Evolutionary conservation across 2,797 vertebrate genomes (phyloP).

Genomic region (Hafferia zeledoni): DNA sequence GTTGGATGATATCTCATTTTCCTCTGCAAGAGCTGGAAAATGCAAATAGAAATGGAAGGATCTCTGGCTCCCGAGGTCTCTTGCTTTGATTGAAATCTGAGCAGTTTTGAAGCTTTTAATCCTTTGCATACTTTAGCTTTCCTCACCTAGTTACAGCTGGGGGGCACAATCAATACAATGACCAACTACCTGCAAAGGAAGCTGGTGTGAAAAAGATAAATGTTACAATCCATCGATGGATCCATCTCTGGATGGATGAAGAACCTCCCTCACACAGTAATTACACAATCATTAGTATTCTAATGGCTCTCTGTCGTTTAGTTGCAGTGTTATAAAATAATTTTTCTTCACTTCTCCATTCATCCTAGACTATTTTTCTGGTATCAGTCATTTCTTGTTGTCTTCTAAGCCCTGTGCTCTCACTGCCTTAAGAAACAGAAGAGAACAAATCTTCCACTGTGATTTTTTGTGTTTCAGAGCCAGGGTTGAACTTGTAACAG

Average conservation of each 20-base stretch:
- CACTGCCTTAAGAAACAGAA: not conserved
- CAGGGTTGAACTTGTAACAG: not conserved
- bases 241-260: not conserved
- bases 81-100: not conserved
- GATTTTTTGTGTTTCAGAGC: not conserved
- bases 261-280: not conserved
- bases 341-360: not conserved
- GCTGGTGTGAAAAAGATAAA: not conserved
- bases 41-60: not conserved
- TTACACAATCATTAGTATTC: not conserved
- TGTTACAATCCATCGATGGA: not conserved
- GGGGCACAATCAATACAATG: not conserved
- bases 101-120: not conserved
- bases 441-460: not conserved
- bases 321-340: not conserved
- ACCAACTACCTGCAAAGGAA: not conserved
- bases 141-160: not conserved
- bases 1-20: not conserved
- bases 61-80: not conserved
- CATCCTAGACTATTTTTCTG: not conserved
- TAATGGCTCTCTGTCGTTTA: not conserved
- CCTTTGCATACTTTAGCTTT: not conserved
- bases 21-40: not conserved
- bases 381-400: not conserved
- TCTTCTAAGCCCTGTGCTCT: not conserved